These are phyloP conservation scores for Syngnathus typhle DNA, from an alignment of 2,113 vertebrate genomes.

Conservation along the genomic window DNA sequence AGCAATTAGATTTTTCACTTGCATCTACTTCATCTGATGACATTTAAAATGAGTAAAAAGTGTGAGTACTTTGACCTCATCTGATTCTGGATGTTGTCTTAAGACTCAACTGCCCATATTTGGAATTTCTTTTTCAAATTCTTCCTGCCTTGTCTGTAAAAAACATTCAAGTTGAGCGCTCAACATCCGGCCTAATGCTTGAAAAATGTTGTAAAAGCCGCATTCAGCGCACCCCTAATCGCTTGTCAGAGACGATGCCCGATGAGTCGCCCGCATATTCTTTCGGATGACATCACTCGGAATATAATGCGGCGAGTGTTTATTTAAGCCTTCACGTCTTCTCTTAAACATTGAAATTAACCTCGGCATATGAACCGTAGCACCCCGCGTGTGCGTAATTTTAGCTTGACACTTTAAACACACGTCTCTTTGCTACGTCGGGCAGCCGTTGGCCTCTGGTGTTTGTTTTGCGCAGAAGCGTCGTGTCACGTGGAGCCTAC, in stretches of 20 bases:
- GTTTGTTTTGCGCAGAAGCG: constrained; percentile 62
- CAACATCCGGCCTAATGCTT: constrained; percentile 23
- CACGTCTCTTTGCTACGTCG: constrained; percentile 57
- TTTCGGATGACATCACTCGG: constrained; percentile 53
- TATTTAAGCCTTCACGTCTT: constrained; percentile 43
- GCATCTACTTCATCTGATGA: background rate
- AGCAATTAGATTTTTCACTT: background rate
- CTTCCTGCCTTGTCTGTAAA: constrained; percentile 14
- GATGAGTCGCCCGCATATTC: constrained; percentile 45
- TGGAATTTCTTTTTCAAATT: background rate
- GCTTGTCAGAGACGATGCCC: constrained; percentile 42
- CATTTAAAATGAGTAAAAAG: background rate
- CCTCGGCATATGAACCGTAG: constrained; percentile 50
- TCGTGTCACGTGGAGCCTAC: background rate
- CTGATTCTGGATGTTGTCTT: background rate
- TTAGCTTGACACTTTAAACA: constrained; percentile 61
- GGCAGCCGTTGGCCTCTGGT: constrained; percentile 47
- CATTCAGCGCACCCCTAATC: constrained; percentile 42
- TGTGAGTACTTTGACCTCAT: background rate
- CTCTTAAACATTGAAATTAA: constrained; percentile 56
- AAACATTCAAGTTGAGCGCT: constrained; percentile 27
- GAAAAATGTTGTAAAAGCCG: constrained; percentile 35
- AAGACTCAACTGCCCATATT: background rate
- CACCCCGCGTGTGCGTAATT: constrained; percentile 52
- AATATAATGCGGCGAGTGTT: constrained; percentile 39